Conservation (phyloP, 2,113 vertebrate species). For the Pollachius pollachius region DNA sequence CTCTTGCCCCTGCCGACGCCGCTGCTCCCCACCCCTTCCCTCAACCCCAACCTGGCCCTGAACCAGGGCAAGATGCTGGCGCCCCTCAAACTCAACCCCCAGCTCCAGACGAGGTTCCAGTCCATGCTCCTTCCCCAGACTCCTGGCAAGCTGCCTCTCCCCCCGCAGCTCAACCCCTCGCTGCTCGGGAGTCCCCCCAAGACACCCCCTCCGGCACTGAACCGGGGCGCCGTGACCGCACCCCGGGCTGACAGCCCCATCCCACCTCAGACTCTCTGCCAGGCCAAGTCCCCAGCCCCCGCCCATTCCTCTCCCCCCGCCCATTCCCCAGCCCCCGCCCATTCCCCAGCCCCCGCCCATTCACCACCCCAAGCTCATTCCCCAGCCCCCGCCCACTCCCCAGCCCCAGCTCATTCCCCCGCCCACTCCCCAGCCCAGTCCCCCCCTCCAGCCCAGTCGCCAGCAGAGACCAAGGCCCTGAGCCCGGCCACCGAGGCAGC, state of each 20-base stretch:
- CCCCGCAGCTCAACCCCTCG: slow-evolving; percentile 41
- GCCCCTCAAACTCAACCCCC: slow-evolving; percentile 60
- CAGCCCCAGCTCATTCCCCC: slow-evolving; percentile 15
- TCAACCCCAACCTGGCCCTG: slow-evolving; percentile 60
- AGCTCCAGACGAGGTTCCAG: slow-evolving; percentile 50
- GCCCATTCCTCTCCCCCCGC: background rate
- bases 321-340: too few species aligned
- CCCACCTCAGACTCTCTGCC: slow-evolving; percentile 13
- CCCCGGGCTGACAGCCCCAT: slow-evolving; percentile 23
- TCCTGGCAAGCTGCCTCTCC: slow-evolving; percentile 42
- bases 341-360: too few species aligned
- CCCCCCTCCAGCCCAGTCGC: slow-evolving; percentile 16
- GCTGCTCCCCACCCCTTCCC: slow-evolving; percentile 65
- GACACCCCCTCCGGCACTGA: slow-evolving; percentile 43
- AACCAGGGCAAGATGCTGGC: slow-evolving; percentile 61
- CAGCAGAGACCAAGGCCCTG: slow-evolving; percentile 29
- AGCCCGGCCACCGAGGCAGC: slow-evolving; percentile 26
- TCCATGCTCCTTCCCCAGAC: slow-evolving; percentile 55
- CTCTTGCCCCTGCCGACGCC: slow-evolving; percentile 66
- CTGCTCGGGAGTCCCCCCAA: slow-evolving; percentile 35
- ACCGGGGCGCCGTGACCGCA: slow-evolving; percentile 16
- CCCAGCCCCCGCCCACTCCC: background rate
- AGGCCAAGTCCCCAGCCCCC: slow-evolving; percentile 13
- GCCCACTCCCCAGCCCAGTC: background rate
- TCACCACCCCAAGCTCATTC: slow-evolving; percentile 26